Evolutionary conservation across 2,797 vertebrate species (phyloP).

Genomic region (Scarus forsteni): DNA sequence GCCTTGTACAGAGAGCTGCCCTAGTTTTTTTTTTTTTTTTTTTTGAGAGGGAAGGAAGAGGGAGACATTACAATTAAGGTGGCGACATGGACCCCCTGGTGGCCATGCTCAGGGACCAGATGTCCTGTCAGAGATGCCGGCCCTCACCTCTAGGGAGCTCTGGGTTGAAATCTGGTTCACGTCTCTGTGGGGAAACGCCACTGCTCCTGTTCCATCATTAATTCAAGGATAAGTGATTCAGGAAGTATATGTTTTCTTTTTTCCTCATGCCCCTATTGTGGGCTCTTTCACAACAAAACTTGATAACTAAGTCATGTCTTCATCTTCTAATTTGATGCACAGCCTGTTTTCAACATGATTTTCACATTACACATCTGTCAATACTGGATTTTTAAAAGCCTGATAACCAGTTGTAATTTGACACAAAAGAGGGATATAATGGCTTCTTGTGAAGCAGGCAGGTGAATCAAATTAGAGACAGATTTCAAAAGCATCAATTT

Average conservation of each 20-base stretch:
- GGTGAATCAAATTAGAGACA: constrained; percentile 17
- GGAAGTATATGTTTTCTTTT: constrained; percentile 36
- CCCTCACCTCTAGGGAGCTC: constrained; percentile 81
- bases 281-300: constrained; percentile 23
- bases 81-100: constrained; percentile 75
- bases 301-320: constrained; percentile 22
- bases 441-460: neutral
- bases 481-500: constrained; percentile 5
- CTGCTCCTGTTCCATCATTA: constrained; percentile 80
- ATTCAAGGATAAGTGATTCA: constrained; percentile 80
- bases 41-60: constrained; percentile 41
- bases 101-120: constrained; percentile 77
- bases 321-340: neutral
- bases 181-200: constrained; percentile 77
- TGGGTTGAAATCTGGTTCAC: constrained; percentile 88
- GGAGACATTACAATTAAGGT: constrained; percentile 78
- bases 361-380: constrained; percentile 1
- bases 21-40: constrained; percentile 82
- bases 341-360: neutral
- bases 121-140: constrained; percentile 75
- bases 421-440: neutral
- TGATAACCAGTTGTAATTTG: constrained; percentile 10
- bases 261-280: constrained; percentile 9
- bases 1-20: constrained; percentile 78
- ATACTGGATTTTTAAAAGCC: constrained; percentile 25